Evolutionary conservation across 2,113 vertebrate genomes (phyloP).

Genomic region (Pangasianodon hypophthalmus): DNA sequence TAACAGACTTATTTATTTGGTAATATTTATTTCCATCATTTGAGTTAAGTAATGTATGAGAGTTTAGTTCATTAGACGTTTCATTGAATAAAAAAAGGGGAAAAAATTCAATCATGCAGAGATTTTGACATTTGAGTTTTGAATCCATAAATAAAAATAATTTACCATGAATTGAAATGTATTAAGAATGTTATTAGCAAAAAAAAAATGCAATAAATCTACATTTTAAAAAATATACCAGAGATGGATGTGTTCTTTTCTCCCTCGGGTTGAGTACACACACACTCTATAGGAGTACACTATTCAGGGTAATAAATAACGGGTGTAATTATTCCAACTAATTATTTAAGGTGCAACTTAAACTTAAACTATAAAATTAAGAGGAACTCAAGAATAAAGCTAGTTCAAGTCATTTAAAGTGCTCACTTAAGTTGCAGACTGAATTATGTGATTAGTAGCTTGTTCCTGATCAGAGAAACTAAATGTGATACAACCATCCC

Average conservation of each 20-base stretch:
- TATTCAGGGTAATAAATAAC: neutral
- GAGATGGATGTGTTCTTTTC: neutral
- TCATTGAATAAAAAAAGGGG: neutral
- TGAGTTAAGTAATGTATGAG: neutral
- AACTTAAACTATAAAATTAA: too few relatives aligned
- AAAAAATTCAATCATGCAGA: neutral
- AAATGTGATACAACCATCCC: neutral
- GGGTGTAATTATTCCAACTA: neutral
- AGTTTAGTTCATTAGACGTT: neutral
- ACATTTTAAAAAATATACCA: neutral
- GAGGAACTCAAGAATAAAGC: too few relatives aligned
- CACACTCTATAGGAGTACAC: neutral
- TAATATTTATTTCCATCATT: neutral
- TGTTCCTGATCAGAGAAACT: neutral
- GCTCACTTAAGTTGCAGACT: neutral
- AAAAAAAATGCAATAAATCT: neutral
- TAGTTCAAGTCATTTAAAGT: too few relatives aligned
- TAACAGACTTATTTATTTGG: slow-evolving; percentile 1
- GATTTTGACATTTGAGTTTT: neutral
- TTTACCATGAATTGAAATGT: neutral
- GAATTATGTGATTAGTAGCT: neutral
- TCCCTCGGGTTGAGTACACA: neutral
- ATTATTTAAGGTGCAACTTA: neutral
- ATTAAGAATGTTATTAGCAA: neutral
- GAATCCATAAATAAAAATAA: neutral